Percentiles rank a stretch among this genome's conserved stretches.
phyloP scores from a whole-genome alignment of 2,888 invertebrate species.

The Caenorhabditis zanzibari region DNA sequence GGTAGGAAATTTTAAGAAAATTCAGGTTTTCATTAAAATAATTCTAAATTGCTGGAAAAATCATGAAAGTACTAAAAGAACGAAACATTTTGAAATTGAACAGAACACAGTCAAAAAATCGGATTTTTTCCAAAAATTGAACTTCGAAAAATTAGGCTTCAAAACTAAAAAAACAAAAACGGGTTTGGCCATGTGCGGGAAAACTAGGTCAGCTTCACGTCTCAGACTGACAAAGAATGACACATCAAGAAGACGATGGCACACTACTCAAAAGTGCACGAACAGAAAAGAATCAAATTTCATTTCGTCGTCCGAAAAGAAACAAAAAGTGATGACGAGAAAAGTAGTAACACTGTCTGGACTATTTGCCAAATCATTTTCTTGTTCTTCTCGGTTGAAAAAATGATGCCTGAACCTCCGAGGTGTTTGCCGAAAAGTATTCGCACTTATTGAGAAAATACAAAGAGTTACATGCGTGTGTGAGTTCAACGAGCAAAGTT shows the following conservation, averaged over 20 bases:
- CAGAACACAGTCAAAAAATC: too few relatives aligned
- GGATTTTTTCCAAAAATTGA: too few relatives aligned
- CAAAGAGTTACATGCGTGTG: not conserved
- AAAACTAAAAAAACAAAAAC: too few relatives aligned
- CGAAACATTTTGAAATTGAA: too few relatives aligned
- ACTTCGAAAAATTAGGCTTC: too few relatives aligned
- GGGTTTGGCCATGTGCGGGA: too few relatives aligned
- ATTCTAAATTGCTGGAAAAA: too few relatives aligned
- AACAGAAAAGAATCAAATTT: conserved; percentile 16
- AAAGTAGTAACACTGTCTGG: conserved; percentile 14
- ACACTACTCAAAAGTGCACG: conserved; percentile 9
- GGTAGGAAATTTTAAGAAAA: too few relatives aligned
- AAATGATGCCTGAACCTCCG: conserved; percentile 11
- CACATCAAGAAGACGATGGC: not conserved
- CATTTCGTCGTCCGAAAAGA: not conserved
- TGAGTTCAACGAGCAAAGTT: conserved; percentile 33
- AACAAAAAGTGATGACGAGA: conserved; percentile 29
- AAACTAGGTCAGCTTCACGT: too few relatives aligned
- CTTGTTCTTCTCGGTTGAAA: conserved; percentile 15
- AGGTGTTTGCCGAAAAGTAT: conserved; percentile 51
- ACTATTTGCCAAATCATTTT: conserved; percentile 33
- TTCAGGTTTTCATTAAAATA: too few relatives aligned
- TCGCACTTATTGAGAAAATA: conserved; percentile 39
- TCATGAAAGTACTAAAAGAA: too few relatives aligned
- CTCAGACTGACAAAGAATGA: not conserved